Evolutionary conservation across 2,797 vertebrate species (phyloP), one percentile per base, ranked within the genome.

Genomic region (Epinephelus awoara): DNA sequence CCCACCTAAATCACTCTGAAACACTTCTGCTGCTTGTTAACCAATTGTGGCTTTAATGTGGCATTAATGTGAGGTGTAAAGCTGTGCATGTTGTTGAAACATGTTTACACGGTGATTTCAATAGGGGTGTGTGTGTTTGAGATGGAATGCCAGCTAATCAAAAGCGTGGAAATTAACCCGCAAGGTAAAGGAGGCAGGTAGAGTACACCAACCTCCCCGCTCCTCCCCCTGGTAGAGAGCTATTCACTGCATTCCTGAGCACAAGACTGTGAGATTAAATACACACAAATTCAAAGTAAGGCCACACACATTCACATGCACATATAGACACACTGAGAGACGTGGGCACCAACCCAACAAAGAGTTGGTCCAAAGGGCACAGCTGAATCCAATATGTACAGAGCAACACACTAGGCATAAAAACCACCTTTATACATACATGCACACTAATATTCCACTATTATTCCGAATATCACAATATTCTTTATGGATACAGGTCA

Each of bases 121-220:
- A 77, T 27, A 84, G 64, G 46, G 34, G 51, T 52, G 21, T 58
- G 63, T 23, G 49, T 52, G 5, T 46, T 38, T 58, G 25, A 79
- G 68, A 18, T 72, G 54, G 64, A 86, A 88, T 89, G 85, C 69
- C 79, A 68, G 47, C 59, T 63, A 59, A 88, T 89, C 75, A 85
- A 91, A 88, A 80, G 79, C 34, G 63, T 86, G 92, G 83, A 94
- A 94, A 93, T 85, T 78, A 91, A 91, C 89, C 63, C 6, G 76
- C 71, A 19, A 77, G 85, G 86, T 79, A 81, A 65, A 83, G 54
- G 40, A 82, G 74, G 68, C 79, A 85, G 84, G 85, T 88, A 66
- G 61, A 78, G 75, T 51, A 25, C 55, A 52, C 67, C 49, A 44
- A 3, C 69, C 72, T 21, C 55, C 3, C 17, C 1, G 3, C 77